Evolutionary conservation across 2,797 vertebrate genomes (phyloP), one percentile per base, ranked within the genome.

Genomic region (Spinus pinus): DNA sequence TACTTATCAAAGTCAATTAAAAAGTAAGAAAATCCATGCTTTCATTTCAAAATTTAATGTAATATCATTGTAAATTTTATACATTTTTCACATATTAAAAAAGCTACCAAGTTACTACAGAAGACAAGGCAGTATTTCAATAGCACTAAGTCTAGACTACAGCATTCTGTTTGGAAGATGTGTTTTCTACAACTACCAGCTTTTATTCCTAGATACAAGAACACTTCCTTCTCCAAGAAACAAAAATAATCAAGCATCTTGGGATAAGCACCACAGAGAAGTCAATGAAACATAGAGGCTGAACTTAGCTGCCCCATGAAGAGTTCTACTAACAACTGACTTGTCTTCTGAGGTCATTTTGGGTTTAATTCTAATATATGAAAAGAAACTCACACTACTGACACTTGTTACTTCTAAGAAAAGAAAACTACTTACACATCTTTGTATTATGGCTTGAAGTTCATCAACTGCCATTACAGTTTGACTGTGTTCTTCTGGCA

Each of bases 361-460:
- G 20, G 10, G 71, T 86, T 87, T 44, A 85, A 58, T 16, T 62
- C 17, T 12, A 47, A 54, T 15, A 24, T 4, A 30, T 3, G 12
- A 83, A 72, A 9, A 87, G 14, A 85, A 75, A 84, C 0, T 0
- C 37, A 62, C 7, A 13, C 16, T 67, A 27, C 19, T 80, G 57
- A 62, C 37, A 60, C 4, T 22, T 66, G 4, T 35, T 50, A 39
- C 9, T 74, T 75, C 81, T 62, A 82, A 12, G 21, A 84, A 92
- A 88, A 87, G 35, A 62, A 87, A 86, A 69, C 31, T 95, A 99
- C 99, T 99, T 98, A 99, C 99, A 17, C 99, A 99, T 99, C 98
- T 99, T 97, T 98, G 98, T 95, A 99, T 98, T 96, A 99, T 97
- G 94, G 98, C 98, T 91, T 98, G 98, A 97, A 99, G 98, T 96